These are phyloP conservation scores for Phacellophora camtschatica DNA, from an alignment of 30 jellyfish, hydroid and myxozoan genomes.

Conservation along the genomic window DNA sequence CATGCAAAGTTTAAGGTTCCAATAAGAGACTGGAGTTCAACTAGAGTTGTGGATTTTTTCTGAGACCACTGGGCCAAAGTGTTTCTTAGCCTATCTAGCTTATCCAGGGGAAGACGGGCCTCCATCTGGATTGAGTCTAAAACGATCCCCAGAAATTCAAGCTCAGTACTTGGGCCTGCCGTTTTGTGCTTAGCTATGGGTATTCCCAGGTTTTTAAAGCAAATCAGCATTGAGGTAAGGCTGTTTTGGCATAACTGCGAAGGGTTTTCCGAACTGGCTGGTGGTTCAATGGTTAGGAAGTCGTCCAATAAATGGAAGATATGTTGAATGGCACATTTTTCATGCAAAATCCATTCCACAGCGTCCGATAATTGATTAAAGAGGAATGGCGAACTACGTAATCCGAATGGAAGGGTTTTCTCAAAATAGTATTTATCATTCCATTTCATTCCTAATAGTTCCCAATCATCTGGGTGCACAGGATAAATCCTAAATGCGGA, in stretches of 20 bases:
- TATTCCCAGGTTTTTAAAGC: constrained; percentile 27
- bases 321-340: neutral
- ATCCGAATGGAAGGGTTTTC: too few relatives aligned
- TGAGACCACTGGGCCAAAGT: neutral
- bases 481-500: too few relatives aligned
- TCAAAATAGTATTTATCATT: too few relatives aligned
- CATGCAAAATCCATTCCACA: neutral
- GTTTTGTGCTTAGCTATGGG: constrained; percentile 62
- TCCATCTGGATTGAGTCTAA: constrained; percentile 43
- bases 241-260: neutral
- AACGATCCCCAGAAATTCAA: constrained; percentile 46
- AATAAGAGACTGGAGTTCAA: constrained; percentile 47
- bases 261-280: neutral
- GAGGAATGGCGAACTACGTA: too few relatives aligned
- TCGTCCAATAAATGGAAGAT: neutral
- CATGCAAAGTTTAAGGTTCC: constrained; percentile 64
- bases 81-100: constrained; percentile 35
- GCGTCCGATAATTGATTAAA: constrained; percentile 9
- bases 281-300: neutral
- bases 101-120: constrained; percentile 48
- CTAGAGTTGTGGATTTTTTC: constrained; percentile 28
- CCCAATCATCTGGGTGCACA: too few relatives aligned
- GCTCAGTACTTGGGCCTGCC: constrained; percentile 58
- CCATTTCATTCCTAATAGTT: too few relatives aligned
- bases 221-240: neutral